These are phyloP conservation scores for Brachyptera risi DNA, from an alignment of 2,888 invertebrate genomes.

Conservation along the genomic window DNA sequence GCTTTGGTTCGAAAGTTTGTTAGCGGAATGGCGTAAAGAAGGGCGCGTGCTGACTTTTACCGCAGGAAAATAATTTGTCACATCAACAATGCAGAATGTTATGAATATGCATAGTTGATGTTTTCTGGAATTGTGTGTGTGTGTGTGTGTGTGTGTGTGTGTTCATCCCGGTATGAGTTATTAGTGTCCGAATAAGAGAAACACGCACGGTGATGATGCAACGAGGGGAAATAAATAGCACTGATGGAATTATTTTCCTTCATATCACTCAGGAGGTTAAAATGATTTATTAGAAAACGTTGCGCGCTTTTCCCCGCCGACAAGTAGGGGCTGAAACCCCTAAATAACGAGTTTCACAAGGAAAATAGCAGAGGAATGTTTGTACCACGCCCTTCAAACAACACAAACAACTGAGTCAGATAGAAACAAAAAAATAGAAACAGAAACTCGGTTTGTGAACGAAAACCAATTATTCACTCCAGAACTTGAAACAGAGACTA, in stretches of 20 bases:
- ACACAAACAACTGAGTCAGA: not conserved
- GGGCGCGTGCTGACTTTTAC: not conserved
- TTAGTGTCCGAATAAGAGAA: not conserved
- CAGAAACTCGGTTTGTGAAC: not conserved
- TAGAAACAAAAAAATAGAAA: not conserved
- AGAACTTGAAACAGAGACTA: not conserved
- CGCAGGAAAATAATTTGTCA: not conserved
- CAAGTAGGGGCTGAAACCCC: conserved; percentile 22
- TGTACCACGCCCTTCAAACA: not conserved
- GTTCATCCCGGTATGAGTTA: conserved; percentile 21
- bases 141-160: conserved; percentile 27
- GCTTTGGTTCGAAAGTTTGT: not conserved
- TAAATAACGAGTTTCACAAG: conserved; percentile 23
- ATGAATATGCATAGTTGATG: conserved; percentile 15
- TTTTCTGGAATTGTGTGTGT: too few species aligned
- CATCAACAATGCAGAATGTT: not conserved
- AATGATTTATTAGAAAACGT: conserved; percentile 28
- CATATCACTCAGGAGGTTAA: conserved; percentile 28
- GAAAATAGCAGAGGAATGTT: conserved; percentile 19
- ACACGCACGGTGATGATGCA: not conserved
- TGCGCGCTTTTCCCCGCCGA: conserved; percentile 9
- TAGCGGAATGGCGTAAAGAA: too few species aligned
- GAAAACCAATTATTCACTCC: conserved; percentile 2
- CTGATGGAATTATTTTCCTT: conserved; percentile 17
- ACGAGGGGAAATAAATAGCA: conserved; percentile 14